Percentiles rank a stretch among this genome's conserved stretches.
phyloP scores from a whole-genome alignment of 2,113 vertebrate species.

The Cryptotis parvus region DNA sequence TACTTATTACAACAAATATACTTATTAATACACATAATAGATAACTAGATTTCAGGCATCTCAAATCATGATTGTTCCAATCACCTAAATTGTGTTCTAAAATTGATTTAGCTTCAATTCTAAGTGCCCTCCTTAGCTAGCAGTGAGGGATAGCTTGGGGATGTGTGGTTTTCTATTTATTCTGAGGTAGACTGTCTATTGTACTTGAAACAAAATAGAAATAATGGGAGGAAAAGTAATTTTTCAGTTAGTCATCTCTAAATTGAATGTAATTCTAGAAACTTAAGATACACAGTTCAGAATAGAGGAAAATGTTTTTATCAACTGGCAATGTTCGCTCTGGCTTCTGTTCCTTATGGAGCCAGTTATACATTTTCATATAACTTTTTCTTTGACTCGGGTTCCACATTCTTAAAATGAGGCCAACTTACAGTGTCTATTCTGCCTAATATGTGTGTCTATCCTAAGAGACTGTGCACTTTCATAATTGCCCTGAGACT shows the following conservation, averaged over 20 bases:
- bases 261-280: not conserved
- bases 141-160: not conserved
- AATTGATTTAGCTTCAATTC: not conserved
- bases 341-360: not conserved
- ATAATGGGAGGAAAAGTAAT: not conserved
- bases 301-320: not conserved
- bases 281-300: not conserved
- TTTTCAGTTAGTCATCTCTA: not conserved
- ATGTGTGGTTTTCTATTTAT: not conserved
- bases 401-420: not conserved
- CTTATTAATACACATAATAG: not conserved
- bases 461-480: not conserved
- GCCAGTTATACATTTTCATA: not conserved
- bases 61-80: not conserved
- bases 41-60: not conserved
- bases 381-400: not conserved
- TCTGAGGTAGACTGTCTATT: not conserved
- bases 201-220: not conserved
- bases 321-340: not conserved
- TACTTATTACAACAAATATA: not conserved
- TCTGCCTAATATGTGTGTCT: not conserved
- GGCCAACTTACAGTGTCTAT: not conserved
- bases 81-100: not conserved
- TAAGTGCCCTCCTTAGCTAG: not conserved
- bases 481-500: not conserved